Conservation (phyloP, 92 coral and sea anemone species). For the Anthopleura xanthogrammica region DNA sequence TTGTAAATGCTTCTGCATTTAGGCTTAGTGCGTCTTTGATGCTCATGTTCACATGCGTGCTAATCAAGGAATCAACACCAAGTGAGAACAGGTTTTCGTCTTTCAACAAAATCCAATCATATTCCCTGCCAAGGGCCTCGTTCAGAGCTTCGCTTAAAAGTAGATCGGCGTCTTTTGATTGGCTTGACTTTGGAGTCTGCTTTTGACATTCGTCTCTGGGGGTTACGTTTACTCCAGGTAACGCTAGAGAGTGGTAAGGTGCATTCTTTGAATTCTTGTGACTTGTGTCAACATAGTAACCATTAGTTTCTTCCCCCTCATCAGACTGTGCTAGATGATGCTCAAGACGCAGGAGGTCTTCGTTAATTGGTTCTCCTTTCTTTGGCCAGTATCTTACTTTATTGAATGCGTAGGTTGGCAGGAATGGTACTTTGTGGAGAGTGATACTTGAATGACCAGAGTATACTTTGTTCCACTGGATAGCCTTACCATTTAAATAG, state of each 20-base stretch:
- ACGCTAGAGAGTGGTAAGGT: neutral
- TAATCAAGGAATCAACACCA: conserved; percentile 2
- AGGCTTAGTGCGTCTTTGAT: neutral
- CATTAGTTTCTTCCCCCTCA: neutral
- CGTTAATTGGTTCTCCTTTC: conserved; percentile 1
- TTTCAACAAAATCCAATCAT: neutral
- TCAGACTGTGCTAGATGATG: neutral
- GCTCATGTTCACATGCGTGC: conserved; percentile 2
- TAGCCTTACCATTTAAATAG: conserved; percentile 8
- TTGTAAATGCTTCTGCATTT: conserved; percentile 5
- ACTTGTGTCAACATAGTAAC: neutral
- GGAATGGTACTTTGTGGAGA: neutral
- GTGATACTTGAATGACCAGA: neutral
- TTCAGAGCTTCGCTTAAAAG: conserved; percentile 9
- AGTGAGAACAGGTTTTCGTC: conserved; percentile 13
- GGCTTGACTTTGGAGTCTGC: neutral
- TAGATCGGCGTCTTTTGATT: neutral
- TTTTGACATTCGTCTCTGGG: neutral
- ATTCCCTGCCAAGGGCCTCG: conserved; percentile 1
- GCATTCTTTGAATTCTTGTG: neutral
- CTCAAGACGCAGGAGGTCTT: neutral
- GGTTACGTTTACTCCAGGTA: neutral
- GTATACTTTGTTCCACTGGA: neutral
- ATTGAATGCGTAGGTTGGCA: conserved; percentile 8
- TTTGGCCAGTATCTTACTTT: conserved; percentile 12